Evolutionary conservation across 1,140 invertebrate genomes (phyloP), one percentile per base, ranked within the genome.

Genomic region (Pseudoatta argentina): DNA sequence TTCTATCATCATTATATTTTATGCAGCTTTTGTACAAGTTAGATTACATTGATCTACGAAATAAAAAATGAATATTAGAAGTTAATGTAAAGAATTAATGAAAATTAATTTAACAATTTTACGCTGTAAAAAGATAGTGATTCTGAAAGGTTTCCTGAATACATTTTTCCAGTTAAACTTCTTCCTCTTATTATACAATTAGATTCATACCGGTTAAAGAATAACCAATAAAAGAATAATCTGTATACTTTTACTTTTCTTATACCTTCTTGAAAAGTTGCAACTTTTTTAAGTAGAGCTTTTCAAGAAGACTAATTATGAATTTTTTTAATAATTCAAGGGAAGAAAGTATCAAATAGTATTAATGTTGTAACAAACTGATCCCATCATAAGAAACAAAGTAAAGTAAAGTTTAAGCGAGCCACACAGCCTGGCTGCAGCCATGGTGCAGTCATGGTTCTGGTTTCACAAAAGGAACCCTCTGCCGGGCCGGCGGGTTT

Each of bases 331-430:
- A 44, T 67, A 21, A 39, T 21, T 12, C 0, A 44, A 12, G 6
- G 8, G 18, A 21, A 7, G 10, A 48, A 24, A 16, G 21, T 51
- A 16, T 24, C 0, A 18, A 69, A 0, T 10, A 14, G 2, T 7
- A 16, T 48, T 21, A 48, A 14, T 21, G 34, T 61, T 6, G 59
- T 14, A n/a, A 44, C 2, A 12, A 48, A 44, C 0, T 16, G 34
- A 3, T 24, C 12, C 1, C 16, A n/a, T 44, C 14, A 27, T 21
- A 10, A 39, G 21, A 12, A 16, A 18, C 18, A 61, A 79, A 67
- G 30, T 30, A 30, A 30, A 30, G 39, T 39, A 8, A 72, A 83
- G 55, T 63, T 61, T 75, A 75, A 83, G 55, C 55, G n/a, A 1
- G 24, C 24, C 24, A 24, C 0, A 21, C 21, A 55, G 48, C 30